A percentile compares a stretch with the other conserved stretches of the same genome.
Conservation (phyloP, 2,888 invertebrate species). For the Volucella bombylans region DNA sequence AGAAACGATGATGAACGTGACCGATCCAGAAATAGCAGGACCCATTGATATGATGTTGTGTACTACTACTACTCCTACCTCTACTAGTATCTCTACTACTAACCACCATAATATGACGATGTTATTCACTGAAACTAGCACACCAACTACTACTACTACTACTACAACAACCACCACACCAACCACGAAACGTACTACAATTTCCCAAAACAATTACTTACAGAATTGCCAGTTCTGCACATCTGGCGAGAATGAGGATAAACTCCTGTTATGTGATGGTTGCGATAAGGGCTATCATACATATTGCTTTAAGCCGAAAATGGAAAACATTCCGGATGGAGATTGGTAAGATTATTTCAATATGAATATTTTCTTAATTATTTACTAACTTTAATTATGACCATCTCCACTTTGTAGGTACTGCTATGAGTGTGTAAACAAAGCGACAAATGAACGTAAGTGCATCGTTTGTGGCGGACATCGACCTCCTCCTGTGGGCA, state of each 20-base stretch:
- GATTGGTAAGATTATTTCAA: slow-evolving; percentile 89
- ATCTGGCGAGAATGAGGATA: slow-evolving; percentile 97
- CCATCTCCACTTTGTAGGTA: slow-evolving; percentile 85
- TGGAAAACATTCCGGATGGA: slow-evolving; percentile 98
- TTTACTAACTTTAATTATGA: neutral
- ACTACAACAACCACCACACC: slow-evolving; percentile 76
- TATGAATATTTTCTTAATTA: neutral
- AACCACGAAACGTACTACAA: slow-evolving; percentile 80
- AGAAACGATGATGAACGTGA: slow-evolving; percentile 40
- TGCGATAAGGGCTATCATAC: slow-evolving; percentile 99
- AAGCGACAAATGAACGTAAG: slow-evolving; percentile 94
- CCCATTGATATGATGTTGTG: slow-evolving; percentile 69
- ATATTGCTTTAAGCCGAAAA: slow-evolving; percentile 98
- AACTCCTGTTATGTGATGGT: slow-evolving; percentile 96
- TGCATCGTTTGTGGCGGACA: slow-evolving; percentile 96
- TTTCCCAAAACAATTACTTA: slow-evolving; percentile 79
- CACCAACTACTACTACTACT: slow-evolving; percentile 73
- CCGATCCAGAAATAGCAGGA: slow-evolving; percentile 15
- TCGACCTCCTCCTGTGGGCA: slow-evolving; percentile 84
- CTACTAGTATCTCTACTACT: slow-evolving; percentile 57
- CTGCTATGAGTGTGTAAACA: slow-evolving; percentile 97
- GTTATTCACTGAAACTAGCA: slow-evolving; percentile 73
- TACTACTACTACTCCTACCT: slow-evolving; percentile 70
- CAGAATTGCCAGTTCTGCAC: slow-evolving; percentile 99
- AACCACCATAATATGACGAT: slow-evolving; percentile 70